phyloP scores from a whole-genome alignment of 1,140 invertebrate species.

The Octopus sinensis region DNA sequence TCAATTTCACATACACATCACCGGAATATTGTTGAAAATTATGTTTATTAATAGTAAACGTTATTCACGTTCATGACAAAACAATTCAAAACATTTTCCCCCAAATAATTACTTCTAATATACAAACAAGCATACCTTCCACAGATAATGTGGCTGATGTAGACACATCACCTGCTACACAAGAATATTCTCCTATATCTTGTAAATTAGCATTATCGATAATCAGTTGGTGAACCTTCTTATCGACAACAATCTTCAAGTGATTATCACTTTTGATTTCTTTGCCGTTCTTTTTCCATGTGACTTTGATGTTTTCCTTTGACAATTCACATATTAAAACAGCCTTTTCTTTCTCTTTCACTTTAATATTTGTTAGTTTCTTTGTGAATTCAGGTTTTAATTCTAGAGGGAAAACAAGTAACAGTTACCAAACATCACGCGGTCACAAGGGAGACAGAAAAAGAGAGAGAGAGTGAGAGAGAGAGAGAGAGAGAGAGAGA shows the following conservation, averaged over 20 bases:
- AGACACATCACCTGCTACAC: conserved; percentile 38
- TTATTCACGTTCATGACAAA: no score
- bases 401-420: neutral
- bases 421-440: neutral
- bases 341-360: conserved; percentile 42
- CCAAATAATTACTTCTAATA: no score
- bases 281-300: conserved; percentile 57
- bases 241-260: conserved; percentile 52
- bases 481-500: neutral
- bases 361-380: conserved; percentile 25
- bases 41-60: no score
- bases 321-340: conserved; percentile 51
- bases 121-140: conserved; percentile 26
- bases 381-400: neutral
- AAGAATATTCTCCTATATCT: conserved; percentile 41
- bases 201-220: conserved; percentile 33
- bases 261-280: conserved; percentile 46
- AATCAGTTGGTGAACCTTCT: conserved; percentile 34
- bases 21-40: no score
- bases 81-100: no score
- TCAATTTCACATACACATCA: no score
- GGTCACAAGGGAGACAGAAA: neutral
- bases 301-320: conserved; percentile 45
- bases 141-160: conserved; percentile 34
- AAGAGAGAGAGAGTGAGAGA: neutral